Percentiles rank a stretch among this genome's conserved stretches.
phyloP scores from a whole-genome alignment of 2,888 invertebrate species.

The Lycophotia porphyrea region DNA sequence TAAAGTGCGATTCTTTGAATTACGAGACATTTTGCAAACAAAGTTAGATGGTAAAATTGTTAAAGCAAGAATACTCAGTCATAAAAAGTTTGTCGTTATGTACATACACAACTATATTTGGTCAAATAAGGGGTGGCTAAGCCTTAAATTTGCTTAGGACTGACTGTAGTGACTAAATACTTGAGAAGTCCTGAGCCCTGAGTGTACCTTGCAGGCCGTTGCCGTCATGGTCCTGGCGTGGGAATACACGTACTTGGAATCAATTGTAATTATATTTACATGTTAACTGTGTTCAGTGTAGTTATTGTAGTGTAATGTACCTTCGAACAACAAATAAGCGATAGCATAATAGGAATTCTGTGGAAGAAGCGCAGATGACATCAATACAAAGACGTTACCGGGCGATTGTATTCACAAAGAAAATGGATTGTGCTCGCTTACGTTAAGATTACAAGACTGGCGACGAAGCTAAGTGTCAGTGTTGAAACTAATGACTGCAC shows the following conservation, averaged over 20 bases:
- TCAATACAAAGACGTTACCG: conserved; percentile 66
- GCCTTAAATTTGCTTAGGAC: background rate
- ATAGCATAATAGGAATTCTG: conserved; percentile 63
- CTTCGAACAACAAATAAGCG: conserved; percentile 71
- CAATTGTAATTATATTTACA: conserved; percentile 80
- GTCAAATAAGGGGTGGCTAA: conserved; percentile 14
- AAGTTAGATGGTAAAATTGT: conserved; percentile 14
- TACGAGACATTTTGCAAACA: conserved; percentile 26
- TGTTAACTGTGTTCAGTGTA: conserved; percentile 73
- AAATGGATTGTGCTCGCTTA: conserved; percentile 61
- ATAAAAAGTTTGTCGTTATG: conserved; percentile 15
- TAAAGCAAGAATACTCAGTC: conserved; percentile 11
- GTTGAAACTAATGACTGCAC: conserved; percentile 62
- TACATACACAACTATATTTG: background rate
- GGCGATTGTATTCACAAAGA: conserved; percentile 65
- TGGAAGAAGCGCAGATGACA: conserved; percentile 67
- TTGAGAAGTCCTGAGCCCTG: conserved; percentile 22
- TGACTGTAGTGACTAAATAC: conserved; percentile 16
- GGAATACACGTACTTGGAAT: conserved; percentile 80
- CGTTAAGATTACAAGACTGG: conserved; percentile 56
- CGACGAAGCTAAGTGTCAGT: conserved; percentile 43
- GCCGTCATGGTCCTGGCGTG: conserved; percentile 77
- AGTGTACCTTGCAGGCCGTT: conserved; percentile 58
- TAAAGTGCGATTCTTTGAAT: conserved; percentile 17
- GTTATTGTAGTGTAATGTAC: conserved; percentile 67